Conservation (phyloP, 2,797 vertebrate genomes). For the Nannoperca obscura region DNA sequence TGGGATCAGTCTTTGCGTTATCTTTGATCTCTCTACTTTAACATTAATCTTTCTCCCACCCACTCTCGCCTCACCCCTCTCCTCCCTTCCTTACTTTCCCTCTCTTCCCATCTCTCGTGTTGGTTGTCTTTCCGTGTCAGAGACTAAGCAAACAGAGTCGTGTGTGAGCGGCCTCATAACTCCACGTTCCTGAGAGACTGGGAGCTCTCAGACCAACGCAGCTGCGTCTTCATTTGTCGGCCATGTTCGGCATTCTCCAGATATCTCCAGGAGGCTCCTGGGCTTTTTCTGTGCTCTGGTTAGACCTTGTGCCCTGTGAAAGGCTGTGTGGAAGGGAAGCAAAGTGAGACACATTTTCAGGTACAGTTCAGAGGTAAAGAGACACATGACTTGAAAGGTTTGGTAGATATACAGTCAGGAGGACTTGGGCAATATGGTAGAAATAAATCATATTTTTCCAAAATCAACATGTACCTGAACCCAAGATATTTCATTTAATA, state of each 20-base stretch:
- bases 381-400: neutral
- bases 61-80: constrained; percentile 23
- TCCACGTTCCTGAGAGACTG: constrained; percentile 70
- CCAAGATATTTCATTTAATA: neutral
- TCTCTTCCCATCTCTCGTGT: constrained; percentile 54
- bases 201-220: constrained; percentile 66
- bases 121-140: constrained; percentile 83
- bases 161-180: constrained; percentile 77
- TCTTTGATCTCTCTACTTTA: constrained; percentile 54
- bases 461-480: neutral
- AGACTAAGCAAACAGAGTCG: constrained; percentile 85
- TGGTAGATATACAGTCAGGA: neutral
- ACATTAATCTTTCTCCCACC: constrained; percentile 43
- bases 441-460: neutral
- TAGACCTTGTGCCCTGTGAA: constrained; percentile 60
- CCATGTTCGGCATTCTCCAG: constrained; percentile 77
- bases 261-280: constrained; percentile 72
- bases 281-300: constrained; percentile 71
- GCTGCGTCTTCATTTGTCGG: constrained; percentile 80
- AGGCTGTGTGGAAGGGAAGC: constrained; percentile 12
- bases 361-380: constrained; percentile 1
- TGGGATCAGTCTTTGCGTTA: constrained; percentile 26
- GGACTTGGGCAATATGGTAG: neutral
- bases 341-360: constrained; percentile 23
- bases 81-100: constrained; percentile 14